Percentiles rank a stretch among this genome's conserved stretches.
Evolutionary conservation across 23 tunicate genomes (phyloP).

Genomic region (Ascidia mentula): DNA sequence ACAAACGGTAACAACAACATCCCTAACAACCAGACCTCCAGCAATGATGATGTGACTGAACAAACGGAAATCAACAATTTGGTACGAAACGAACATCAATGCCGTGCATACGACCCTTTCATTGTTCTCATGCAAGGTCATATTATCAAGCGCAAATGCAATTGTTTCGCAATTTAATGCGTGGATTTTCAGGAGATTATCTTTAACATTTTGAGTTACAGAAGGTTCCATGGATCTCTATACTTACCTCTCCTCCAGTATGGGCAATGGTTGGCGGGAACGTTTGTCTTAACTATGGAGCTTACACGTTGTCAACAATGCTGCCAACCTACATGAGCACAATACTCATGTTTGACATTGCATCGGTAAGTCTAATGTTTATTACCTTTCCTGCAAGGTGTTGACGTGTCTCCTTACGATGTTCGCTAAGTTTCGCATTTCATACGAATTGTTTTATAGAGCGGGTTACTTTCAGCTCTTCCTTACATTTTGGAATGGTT

Average conservation of each 20-base stretch:
- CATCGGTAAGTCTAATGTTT: slow-evolving; percentile 45
- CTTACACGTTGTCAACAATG: slow-evolving; percentile 32
- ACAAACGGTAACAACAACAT: not conserved
- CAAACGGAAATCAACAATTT: too few relatives aligned
- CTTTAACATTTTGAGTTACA: too few relatives aligned
- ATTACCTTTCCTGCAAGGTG: too few relatives aligned
- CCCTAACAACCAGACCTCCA: too few relatives aligned
- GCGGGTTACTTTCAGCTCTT: slow-evolving; percentile 50
- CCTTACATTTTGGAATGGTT: slow-evolving; percentile 62
- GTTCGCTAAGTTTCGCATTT: too few relatives aligned
- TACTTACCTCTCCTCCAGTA: slow-evolving; percentile 46
- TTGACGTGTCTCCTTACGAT: not conserved
- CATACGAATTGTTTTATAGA: slow-evolving; percentile 27
- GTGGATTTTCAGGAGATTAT: too few relatives aligned
- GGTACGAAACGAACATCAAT: too few relatives aligned
- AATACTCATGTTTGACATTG: slow-evolving; percentile 27
- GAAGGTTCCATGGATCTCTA: slow-evolving; percentile 37
- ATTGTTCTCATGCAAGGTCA: too few relatives aligned
- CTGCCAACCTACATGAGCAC: slow-evolving; percentile 52
- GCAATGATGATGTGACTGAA: too few relatives aligned
- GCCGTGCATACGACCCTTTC: too few relatives aligned
- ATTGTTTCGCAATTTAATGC: too few relatives aligned
- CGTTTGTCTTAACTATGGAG: slow-evolving; percentile 42
- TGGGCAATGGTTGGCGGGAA: slow-evolving; percentile 38
- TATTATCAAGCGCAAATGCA: too few relatives aligned